Evolutionary conservation across 2,797 vertebrate genomes (phyloP), one percentile per base, ranked within the genome.

Genomic region (Takifugu ocellatus): DNA sequence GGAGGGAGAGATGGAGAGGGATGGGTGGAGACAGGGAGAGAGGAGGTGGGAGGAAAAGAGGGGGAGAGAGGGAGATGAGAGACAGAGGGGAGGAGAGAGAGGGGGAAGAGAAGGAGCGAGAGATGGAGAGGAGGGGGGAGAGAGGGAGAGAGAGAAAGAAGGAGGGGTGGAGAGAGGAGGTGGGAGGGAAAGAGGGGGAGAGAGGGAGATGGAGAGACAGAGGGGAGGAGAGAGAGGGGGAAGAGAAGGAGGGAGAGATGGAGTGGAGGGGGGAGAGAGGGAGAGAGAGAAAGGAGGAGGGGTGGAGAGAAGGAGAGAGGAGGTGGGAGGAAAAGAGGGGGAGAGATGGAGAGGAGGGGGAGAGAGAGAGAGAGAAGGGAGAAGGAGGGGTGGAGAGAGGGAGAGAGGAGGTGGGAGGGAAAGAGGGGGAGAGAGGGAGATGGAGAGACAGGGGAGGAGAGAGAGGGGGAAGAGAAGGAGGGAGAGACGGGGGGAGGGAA

Each of bases 401-500:
- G 76, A 77, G 78, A 75, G 79, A 75, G 81, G 78, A 86, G 84
- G 75, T 79, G 77, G 79, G 79, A 62, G 72, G 78, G 1, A 17
- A 17, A 17, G 17, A 17, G 17, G 17, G 17, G 17, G 77, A 85
- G 84, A 77, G 82, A 75, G 79, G 84, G 81, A 84, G 80, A 63
- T 17, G 17, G 72, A 76, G 78, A 29, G 27, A 29, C 17, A 17
- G 17, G 17, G 17, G 17, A 17, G 17, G 17, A 17, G 17, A 17
- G 17, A 17, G 17, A 17, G 17, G 17, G 17, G 17, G 17, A 17
- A 17, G 17, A 79, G 70, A 68, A 68, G 71, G 42, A 44, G 43
- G 17, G 84, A 84, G 78, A 86, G 84, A 77, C 78, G 77, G 79
- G 84, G 79, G 83, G 79, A 62, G 72, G 78, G n/a, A n/a, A n/a